Evolutionary conservation across 2,113 vertebrate genomes (phyloP), one percentile per base, ranked within the genome.

Genomic region (Nycticryphes semicollaris): DNA sequence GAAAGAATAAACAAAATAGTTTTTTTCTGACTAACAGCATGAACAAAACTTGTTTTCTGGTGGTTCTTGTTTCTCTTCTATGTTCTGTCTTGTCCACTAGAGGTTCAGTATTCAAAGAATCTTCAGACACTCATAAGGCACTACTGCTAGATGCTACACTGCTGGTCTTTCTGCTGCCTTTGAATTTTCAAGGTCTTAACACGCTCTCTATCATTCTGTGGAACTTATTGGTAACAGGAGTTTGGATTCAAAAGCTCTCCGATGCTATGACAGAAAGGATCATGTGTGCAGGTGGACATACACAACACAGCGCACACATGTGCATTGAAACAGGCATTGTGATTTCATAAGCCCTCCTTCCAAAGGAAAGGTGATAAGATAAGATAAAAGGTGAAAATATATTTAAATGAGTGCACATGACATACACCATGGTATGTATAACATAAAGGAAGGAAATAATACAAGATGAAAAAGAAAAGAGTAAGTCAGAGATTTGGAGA

Each of bases 271-370:
- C 20, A 53, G 51, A 75, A 72, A 22, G 24, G 37, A 57, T 4
- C 27, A 30, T 21, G 6, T 45, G 13, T 43, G 20, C 35, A 31
- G 31, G 15, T 33, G n/a, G 33, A 59, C 37, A 50, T 16, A 28
- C 0, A 2, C 17, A 78, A 23, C 33, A 12, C 35, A 51, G 45
- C 45, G 41, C 51, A 48, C 3, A 10, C 1, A 1, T 31, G 39
- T 12, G 1, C 30, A 6, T 41, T n/a, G 70, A 60, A 72, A 43
- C 30, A 82, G 30, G 19, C 16, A 24, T 8, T 60, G 10, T 22
- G 14, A 57, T 57, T 79, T 78, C 47, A 63, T 45, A 74, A 68
- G 4, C 11, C n/a, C 31, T 43, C 12, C 28, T 51, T 73, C 31
- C 33, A 74, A 63, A 64, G 9, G 3, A 60, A 68, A 53, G 33